Conservation (phyloP, 1,140 invertebrate species). For the Danaus melanippus region DNA sequence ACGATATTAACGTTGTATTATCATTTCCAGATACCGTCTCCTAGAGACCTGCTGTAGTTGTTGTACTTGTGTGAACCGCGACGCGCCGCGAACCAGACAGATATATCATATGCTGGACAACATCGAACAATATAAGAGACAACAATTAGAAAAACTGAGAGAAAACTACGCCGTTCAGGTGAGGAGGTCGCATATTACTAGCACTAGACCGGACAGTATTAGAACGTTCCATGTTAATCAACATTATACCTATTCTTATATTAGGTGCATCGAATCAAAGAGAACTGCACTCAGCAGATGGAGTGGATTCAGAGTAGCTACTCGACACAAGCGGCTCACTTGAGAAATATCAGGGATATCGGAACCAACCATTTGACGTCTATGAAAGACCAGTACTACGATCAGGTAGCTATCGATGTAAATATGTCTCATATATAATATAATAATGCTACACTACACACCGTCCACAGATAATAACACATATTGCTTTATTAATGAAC, state of each 20-base stretch:
- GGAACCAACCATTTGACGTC: slow-evolving; percentile 88
- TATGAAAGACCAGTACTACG: slow-evolving; percentile 91
- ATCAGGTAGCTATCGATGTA: slow-evolving; percentile 77
- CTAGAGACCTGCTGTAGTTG: slow-evolving; percentile 77
- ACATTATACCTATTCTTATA: slow-evolving; percentile 20
- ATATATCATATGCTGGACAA: slow-evolving; percentile 90
- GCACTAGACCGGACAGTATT: too few relatives aligned
- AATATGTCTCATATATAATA: not conserved
- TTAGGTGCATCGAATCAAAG: slow-evolving; percentile 88
- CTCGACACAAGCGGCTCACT: slow-evolving; percentile 87
- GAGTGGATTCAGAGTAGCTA: slow-evolving; percentile 95
- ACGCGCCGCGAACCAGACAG: slow-evolving; percentile 84
- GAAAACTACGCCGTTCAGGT: slow-evolving; percentile 95
- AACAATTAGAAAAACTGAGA: slow-evolving; percentile 87
- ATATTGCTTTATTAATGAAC: too few relatives aligned
- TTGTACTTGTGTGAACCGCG: slow-evolving; percentile 75
- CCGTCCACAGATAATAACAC: too few relatives aligned
- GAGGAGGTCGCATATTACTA: slow-evolving; percentile 22
- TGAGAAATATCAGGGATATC: slow-evolving; percentile 91
- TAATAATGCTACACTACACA: not conserved
- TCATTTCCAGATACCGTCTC: slow-evolving; percentile 75
- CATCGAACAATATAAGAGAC: slow-evolving; percentile 91
- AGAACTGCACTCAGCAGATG: slow-evolving; percentile 93
- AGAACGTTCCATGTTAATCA: slow-evolving; percentile 5
- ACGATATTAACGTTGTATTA: not conserved